These are phyloP conservation scores for Hipposideros larvatus DNA, from an alignment of 2,797 vertebrate species.

Conservation along the genomic window DNA sequence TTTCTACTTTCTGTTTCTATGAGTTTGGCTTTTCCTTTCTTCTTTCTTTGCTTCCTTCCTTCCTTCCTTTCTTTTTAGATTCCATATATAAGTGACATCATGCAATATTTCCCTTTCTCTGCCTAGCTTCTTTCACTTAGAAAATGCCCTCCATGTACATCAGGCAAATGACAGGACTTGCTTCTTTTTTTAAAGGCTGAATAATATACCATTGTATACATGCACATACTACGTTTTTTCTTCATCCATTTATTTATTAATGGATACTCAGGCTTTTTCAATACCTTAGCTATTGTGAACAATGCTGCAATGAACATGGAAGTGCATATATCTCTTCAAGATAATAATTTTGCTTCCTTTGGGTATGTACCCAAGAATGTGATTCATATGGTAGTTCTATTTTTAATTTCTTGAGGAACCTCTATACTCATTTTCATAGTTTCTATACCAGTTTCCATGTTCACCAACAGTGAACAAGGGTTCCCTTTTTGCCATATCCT, in stretches of 20 bases:
- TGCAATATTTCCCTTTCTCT: neutral
- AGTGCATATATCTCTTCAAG: neutral
- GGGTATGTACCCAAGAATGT: neutral
- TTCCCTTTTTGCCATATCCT: neutral
- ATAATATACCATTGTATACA: neutral
- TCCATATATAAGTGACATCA: neutral
- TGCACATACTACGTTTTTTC: neutral
- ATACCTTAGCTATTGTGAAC: neutral
- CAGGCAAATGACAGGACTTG: neutral
- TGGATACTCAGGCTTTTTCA: neutral
- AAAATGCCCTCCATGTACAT: neutral
- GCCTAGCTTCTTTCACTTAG: neutral
- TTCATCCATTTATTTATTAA: neutral
- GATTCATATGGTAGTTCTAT: neutral
- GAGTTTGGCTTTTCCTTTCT: neutral
- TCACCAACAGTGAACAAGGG: neutral
- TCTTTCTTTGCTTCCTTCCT: neutral
- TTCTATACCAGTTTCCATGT: neutral
- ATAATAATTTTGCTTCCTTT: neutral
- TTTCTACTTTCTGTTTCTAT: neutral
- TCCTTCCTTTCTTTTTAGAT: neutral
- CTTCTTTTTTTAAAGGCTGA: neutral
- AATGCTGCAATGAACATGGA: neutral
- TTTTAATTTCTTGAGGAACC: neutral
- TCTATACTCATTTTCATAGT: neutral